Base-by-base conservation (phyloP, 2,888 invertebrate genomes). In the Copidosoma aretas region DNA sequence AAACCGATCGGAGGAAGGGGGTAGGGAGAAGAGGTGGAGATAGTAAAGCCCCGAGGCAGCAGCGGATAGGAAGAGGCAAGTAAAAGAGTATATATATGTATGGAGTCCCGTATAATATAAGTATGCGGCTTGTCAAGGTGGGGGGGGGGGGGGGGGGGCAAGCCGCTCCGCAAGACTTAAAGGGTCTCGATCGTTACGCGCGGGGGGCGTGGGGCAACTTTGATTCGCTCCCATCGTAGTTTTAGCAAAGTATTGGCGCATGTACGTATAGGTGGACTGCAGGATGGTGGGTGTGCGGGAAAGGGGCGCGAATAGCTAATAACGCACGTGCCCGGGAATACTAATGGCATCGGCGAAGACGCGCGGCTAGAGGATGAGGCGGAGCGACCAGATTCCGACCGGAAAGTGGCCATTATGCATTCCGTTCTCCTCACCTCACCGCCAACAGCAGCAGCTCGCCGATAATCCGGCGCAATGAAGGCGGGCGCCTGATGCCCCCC, bases 291-390 rank as follows among this genome's bases (percentile, higher is more conserved):
- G 60, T 1, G 54, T n/a, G 43, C 39, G 15, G 1, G 41, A 10
- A 52, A 32, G 32, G 53, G 39, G 67, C 71, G 75, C 75, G 77
- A 80, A 80, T 78, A 73, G 79, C 78, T 81, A 82, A 82, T 81
- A 82, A 79, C 78, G 77, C 74, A 81, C 81, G 81, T 81, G 81
- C 77, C 73, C 71, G 68, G 79, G 43, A 78, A 77, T 81, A 75
- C 78, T 79, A 79, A 82, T 80, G 76, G 77, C 75, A 73, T 75
- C 74, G 19, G n/a, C 60, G 56, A 56, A 52, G 41, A 60, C 53
- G 21, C 22, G 19, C 25, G 19, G 24, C 19, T 49, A 43, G 43
- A 56, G 66, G 68, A 68, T 64, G 70, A 60, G 60, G 57, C 58
- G 41, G 65, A 22, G 41, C 32, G 32, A 32, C 32, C 32, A 32